Base-by-base conservation (phyloP, 1,140 invertebrate genomes). In the Heliconius eleuchia region DNA sequence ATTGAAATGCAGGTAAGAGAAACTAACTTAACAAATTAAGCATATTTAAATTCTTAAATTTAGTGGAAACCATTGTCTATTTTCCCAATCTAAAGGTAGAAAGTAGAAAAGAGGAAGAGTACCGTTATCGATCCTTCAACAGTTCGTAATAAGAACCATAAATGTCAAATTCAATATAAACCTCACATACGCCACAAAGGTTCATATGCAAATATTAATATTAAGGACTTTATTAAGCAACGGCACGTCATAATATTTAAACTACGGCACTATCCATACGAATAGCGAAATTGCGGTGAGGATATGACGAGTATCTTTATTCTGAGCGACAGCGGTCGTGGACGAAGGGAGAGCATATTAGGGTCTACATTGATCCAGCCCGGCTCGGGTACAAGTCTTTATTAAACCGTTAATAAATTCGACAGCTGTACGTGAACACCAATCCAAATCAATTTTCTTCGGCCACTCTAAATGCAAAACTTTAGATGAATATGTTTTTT, bases 351-450 rank as follows among this genome's bases (percentile, higher is more conserved):
- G 77, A 80, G 75, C 85, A 80, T 90, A 91, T 92, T 90, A 90
- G 83, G 84, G 27, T 34, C 84, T 80, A 84, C 86, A 88, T 89
- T 87, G 82, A 88, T 87, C 84, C 85, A 80, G 84, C 84, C 86
- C 85, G 80, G 60, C 83, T 83, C 78, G 80, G 87, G 87, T 86
- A 87, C 86, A 86, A 84, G 86, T 89, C 88, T 90, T 92, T 89
- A 91, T 89, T 87, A 89, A 87, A 88, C 81, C 83, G 85, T 90
- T 91, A 91, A 90, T 91, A 91, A 91, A 91, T 86, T 87, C 82
- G 76, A 83, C 87, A 86, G 84, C 84, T 84, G 83, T 82, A 88
- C 82, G 83, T 84, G 86, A 76, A 76, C 34, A 76, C 76, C 42
- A 76, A 42, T 66, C 37, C 2, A 73, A 80, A 80, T 80, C 73